Conservation (phyloP, 2,797 vertebrate genomes). For the Margarornis squamiger region DNA sequence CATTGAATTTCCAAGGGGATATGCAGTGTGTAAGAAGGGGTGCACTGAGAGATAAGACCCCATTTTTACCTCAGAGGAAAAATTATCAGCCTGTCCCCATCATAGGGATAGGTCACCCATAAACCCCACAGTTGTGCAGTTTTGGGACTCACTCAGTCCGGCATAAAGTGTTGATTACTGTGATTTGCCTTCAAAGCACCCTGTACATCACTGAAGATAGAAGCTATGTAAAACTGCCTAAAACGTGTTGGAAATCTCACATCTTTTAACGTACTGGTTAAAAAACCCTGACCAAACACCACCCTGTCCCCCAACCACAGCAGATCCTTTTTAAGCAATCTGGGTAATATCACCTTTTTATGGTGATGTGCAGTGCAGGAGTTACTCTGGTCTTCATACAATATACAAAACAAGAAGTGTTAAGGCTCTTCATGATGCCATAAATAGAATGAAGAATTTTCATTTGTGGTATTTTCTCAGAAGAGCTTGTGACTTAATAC, state of each 20-base stretch:
- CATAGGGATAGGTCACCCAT: neutral
- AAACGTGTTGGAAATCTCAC: neutral
- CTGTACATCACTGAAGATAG: neutral
- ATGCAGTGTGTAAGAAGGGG: neutral
- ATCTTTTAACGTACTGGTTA: neutral
- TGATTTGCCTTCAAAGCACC: neutral
- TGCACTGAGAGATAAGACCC: neutral
- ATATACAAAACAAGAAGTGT: neutral
- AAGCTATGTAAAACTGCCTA: fast-evolving
- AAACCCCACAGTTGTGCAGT: fast-evolving
- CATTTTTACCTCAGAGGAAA: neutral
- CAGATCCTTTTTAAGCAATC: neutral
- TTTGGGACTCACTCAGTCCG: neutral
- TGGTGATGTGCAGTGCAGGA: neutral
- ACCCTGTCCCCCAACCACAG: too few species aligned
- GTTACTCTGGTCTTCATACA: neutral
- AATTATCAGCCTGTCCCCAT: neutral
- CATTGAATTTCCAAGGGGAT: neutral
- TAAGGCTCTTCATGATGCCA: neutral
- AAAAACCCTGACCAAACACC: neutral
- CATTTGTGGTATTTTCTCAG: neutral
- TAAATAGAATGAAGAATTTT: neutral
- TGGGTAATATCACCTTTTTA: neutral
- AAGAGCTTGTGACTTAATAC: neutral
- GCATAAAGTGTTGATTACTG: neutral